Conservation (phyloP, 2,797 vertebrate species). For the Dendrocincla fuliginosa region DNA sequence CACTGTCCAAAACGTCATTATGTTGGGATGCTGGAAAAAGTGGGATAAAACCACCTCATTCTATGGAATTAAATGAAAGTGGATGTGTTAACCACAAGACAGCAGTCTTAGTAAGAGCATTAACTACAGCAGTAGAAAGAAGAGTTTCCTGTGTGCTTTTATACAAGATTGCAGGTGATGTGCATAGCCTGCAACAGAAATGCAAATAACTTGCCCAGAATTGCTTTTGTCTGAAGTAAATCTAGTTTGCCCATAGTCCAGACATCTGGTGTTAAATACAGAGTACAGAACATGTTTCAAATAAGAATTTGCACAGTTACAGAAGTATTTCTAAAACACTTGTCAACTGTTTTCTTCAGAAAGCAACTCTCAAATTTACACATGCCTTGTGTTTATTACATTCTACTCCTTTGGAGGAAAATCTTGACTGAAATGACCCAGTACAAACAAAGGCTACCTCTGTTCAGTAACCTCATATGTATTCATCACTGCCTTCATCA, state of each 20-base stretch:
- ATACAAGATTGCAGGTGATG: neutral
- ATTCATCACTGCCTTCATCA: neutral
- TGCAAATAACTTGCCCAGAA: neutral
- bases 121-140: neutral
- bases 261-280: neutral
- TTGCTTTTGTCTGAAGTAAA: neutral
- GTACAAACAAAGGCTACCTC: neutral
- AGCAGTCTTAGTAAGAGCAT: neutral
- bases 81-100: slow-evolving; percentile 10
- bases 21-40: slow-evolving; percentile 89
- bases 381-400: neutral
- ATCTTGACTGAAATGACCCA: neutral
- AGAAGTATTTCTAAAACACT: neutral
- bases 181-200: neutral
- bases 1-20: slow-evolving; percentile 91
- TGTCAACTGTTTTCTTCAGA: neutral
- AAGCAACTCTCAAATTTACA: neutral
- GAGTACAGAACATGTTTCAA: neutral
- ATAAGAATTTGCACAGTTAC: neutral
- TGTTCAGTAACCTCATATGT: neutral
- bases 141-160: neutral
- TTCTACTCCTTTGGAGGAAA: neutral
- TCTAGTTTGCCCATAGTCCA: neutral
- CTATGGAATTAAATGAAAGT: slow-evolving; percentile 75
- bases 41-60: slow-evolving; percentile 90